phyloP scores from a whole-genome alignment of 1,140 invertebrate genomes.

The Andrena cerasifolii region DNA sequence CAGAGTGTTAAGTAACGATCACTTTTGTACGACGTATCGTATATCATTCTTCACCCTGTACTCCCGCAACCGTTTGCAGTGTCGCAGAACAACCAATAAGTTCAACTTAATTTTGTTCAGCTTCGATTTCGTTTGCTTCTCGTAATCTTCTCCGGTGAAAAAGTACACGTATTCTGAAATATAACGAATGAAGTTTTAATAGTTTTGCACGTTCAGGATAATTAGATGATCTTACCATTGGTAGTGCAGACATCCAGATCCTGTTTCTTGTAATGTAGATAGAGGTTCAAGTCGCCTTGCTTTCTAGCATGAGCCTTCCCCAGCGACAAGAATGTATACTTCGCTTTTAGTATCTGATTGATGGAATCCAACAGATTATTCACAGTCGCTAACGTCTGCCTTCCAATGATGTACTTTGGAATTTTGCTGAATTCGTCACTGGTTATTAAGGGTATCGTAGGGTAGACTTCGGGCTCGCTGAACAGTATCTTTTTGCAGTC shows the following conservation, averaged over 20 bases:
- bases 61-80: constrained; percentile 76
- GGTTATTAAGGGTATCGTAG: constrained; percentile 54
- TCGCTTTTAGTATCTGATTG: constrained; percentile 74
- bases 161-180: constrained; percentile 74
- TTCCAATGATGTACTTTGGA: constrained; percentile 78
- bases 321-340: constrained; percentile 73
- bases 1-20: constrained; percentile 1
- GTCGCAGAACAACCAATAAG: constrained; percentile 74
- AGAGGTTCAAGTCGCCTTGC: constrained; percentile 76
- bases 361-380: constrained; percentile 74
- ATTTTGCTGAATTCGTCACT: constrained; percentile 72
- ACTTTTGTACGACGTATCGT: constrained; percentile 67
- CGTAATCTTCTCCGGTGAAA: constrained; percentile 77
- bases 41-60: constrained; percentile 70
- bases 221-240: constrained; percentile 57
- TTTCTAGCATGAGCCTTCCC: constrained; percentile 75
- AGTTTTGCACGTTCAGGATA: constrained; percentile 1
- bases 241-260: constrained; percentile 60
- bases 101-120: constrained; percentile 78
- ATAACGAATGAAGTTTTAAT: constrained; percentile 14
- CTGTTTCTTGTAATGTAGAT: constrained; percentile 73
- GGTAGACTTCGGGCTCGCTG: constrained; percentile 66
- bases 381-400: constrained; percentile 67
- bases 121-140: constrained; percentile 70
- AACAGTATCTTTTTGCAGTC: constrained; percentile 75